These are phyloP conservation scores for Heterodera schachtii DNA, from an alignment of 1,140 invertebrate species.

Conservation along the genomic window DNA sequence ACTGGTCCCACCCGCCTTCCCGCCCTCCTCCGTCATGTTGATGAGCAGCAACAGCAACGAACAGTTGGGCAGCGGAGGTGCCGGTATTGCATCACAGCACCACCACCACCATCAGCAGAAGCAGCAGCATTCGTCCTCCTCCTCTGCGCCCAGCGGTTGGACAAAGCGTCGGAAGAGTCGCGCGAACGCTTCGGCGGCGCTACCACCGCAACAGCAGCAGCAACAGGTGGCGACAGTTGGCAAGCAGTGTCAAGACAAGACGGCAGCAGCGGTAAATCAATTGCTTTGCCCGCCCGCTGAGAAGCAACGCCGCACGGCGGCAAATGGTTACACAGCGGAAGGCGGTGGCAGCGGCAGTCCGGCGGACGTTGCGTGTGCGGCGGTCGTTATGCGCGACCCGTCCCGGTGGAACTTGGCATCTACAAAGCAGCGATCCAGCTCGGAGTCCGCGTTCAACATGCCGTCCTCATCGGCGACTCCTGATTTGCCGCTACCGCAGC, in stretches of 20 bases:
- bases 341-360: not conserved
- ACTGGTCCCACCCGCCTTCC: conserved; percentile 22
- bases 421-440: conserved; percentile 43
- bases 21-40: conserved; percentile 22
- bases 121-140: too few species aligned
- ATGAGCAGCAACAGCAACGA: conserved; percentile 19
- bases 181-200: too few species aligned
- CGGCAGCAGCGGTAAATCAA: not conserved
- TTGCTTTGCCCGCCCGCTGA: not conserved
- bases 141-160: too few species aligned
- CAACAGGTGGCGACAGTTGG: not conserved
- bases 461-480: not conserved
- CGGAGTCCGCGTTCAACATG: conserved; percentile 36
- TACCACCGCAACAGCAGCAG: not conserved
- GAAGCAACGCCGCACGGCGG: not conserved
- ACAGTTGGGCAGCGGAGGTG: not conserved
- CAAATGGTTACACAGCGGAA: not conserved
- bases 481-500: not conserved
- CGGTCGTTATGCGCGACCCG: conserved; percentile 30
- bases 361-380: not conserved
- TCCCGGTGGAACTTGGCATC: conserved; percentile 39
- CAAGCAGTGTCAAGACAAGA: not conserved
- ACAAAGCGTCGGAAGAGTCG: too few species aligned
- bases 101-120: too few species aligned
- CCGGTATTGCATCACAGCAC: not conserved